Conservation (phyloP, 2,888 invertebrate species). For the Petrolisthes manimaculis region DNA sequence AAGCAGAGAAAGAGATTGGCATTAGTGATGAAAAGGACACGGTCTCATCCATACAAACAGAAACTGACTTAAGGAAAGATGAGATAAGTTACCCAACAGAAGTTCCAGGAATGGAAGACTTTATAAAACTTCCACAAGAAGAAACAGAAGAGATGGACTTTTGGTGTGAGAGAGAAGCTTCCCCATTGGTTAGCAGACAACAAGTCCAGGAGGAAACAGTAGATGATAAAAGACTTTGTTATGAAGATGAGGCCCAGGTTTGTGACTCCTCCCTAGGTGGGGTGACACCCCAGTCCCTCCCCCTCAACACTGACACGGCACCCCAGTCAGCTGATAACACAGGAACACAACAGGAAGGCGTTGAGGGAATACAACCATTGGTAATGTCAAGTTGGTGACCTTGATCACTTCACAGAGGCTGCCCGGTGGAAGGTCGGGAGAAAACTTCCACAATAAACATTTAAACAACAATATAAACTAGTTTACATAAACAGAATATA, state of each 20-base stretch:
- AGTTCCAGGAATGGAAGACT: neutral
- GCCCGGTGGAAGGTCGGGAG: slow-evolving; percentile 6
- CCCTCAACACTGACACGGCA: neutral
- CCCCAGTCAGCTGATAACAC: slow-evolving; percentile 9
- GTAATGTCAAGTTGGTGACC: slow-evolving; percentile 34
- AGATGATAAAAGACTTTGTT: too few species aligned
- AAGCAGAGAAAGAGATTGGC: neutral
- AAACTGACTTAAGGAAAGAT: too few species aligned
- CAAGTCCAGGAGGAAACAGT: too few species aligned
- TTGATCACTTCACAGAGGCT: slow-evolving; percentile 34
- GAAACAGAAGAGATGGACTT: slow-evolving; percentile 37
- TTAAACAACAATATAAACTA: neutral
- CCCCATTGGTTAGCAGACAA: neutral
- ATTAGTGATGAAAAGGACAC: too few species aligned
- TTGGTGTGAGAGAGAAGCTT: slow-evolving; percentile 39
- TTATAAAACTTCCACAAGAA: neutral
- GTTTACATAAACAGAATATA: neutral
- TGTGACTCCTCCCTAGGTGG: neutral
- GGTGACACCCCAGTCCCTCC: slow-evolving; percentile 9
- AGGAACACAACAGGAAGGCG: slow-evolving; percentile 14
- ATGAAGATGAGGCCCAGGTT: too few species aligned
- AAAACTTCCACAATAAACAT: neutral
- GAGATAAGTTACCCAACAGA: too few species aligned
- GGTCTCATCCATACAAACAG: too few species aligned
- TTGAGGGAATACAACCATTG: slow-evolving; percentile 29